Conservation (phyloP, 35 echinoderm and acorn worm species). For the Diadema setosum region DNA sequence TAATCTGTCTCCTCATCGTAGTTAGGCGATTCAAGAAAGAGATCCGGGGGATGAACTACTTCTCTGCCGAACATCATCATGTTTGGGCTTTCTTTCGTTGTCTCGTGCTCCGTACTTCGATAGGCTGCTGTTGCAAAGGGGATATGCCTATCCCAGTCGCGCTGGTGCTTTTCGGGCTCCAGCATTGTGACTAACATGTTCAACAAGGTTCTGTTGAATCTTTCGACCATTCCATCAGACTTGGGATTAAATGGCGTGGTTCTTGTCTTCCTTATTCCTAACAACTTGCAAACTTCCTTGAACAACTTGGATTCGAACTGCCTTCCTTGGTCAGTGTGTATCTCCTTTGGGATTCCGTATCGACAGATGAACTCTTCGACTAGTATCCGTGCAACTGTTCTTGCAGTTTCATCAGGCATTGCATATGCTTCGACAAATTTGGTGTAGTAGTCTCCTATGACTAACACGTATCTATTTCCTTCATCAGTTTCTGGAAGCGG, state of each 20-base stretch:
- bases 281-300: slow-evolving; percentile 17
- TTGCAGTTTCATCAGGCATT: slow-evolving; percentile 29
- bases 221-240: slow-evolving; percentile 44
- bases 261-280: slow-evolving; percentile 42
- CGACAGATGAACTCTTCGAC: slow-evolving; percentile 43
- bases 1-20: not conserved
- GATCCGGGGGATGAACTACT: slow-evolving; percentile 32
- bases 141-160: slow-evolving; percentile 40
- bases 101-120: slow-evolving; percentile 18
- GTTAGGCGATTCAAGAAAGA: not conserved
- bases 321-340: slow-evolving; percentile 51
- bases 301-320: slow-evolving; percentile 43
- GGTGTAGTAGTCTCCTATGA: slow-evolving; percentile 38
- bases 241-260: no score
- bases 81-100: slow-evolving; percentile 54
- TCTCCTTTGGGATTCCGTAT: slow-evolving; percentile 44
- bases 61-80: slow-evolving; percentile 66
- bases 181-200: not conserved
- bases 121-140: slow-evolving; percentile 25
- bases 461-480: slow-evolving; percentile 47
- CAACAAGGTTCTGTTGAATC: not conserved
- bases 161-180: slow-evolving; percentile 24
- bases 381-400: slow-evolving; percentile 28
- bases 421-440: slow-evolving; percentile 53
- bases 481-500: slow-evolving; percentile 12